Evolutionary conservation across 2,797 vertebrate genomes (phyloP).

Genomic region (Rhabdophis nuchalis): DNA sequence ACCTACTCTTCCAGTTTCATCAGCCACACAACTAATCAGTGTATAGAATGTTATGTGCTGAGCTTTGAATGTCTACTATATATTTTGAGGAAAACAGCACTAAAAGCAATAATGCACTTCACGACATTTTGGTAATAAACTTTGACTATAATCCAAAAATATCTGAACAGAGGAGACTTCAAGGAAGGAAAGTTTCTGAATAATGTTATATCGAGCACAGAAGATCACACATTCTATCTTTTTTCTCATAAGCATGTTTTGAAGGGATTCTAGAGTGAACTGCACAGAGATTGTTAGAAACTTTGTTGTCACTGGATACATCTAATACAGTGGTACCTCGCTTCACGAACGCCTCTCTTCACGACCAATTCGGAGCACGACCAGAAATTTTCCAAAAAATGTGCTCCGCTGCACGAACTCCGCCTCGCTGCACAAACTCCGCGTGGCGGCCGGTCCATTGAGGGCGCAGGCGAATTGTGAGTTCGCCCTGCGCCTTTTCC

Average conservation of each 20-base stretch:
- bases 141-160: slow-evolving; percentile 10
- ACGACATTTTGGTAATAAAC: background rate
- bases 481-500: too few species aligned
- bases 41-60: slow-evolving; percentile 10
- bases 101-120: background rate
- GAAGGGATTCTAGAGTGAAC: background rate
- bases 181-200: background rate
- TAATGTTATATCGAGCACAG: background rate
- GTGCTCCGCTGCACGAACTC: too few species aligned
- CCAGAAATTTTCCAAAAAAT: too few species aligned
- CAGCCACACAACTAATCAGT: slow-evolving; percentile 47
- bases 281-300: slow-evolving; percentile 10
- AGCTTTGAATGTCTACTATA: slow-evolving; percentile 44
- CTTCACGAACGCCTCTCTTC: too few species aligned
- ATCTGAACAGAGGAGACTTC: background rate
- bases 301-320: background rate
- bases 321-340: too few species aligned
- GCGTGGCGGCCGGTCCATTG: too few species aligned
- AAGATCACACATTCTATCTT: background rate
- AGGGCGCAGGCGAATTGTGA: too few species aligned
- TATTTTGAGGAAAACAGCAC: slow-evolving; percentile 53
- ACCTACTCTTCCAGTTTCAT: slow-evolving; percentile 48
- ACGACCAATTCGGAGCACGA: too few species aligned
- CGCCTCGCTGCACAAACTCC: too few species aligned
- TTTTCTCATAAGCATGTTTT: too few species aligned